A percentile compares a stretch with the other conserved stretches of the same genome.
Evolutionary conservation across 2,113 vertebrate species (phyloP).

Genomic region (Megaceryle torquata): DNA sequence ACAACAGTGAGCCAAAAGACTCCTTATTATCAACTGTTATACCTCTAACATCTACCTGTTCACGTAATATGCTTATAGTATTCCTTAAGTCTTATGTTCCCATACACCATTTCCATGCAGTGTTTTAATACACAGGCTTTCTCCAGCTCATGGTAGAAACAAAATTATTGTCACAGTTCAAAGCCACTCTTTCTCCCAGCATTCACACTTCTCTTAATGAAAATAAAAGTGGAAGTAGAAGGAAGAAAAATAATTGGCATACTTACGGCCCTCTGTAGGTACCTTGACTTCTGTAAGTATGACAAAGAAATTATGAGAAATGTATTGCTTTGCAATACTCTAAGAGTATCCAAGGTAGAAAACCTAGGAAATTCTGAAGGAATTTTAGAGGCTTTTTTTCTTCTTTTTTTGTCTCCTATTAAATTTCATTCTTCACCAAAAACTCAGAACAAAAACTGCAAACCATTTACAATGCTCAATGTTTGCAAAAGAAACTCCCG

Average conservation of each 20-base stretch:
- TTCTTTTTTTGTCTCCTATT: neutral
- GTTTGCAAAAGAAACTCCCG: neutral
- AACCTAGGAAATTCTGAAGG: neutral
- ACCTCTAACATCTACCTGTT: neutral
- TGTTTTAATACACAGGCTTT: neutral
- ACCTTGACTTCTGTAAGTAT: neutral
- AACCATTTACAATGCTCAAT: neutral
- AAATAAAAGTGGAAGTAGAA: neutral
- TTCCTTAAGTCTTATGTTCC: neutral
- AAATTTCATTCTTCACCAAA: neutral
- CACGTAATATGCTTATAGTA: accelerated
- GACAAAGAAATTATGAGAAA: neutral
- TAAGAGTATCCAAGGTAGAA: neutral
- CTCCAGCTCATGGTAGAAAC: neutral
- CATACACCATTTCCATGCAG: neutral
- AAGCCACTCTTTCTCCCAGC: neutral
- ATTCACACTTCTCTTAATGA: neutral
- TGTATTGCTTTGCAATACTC: neutral
- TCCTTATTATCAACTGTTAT: neutral
- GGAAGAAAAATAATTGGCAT: neutral
- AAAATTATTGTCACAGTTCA: neutral
- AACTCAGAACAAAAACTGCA: neutral
- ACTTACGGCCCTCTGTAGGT: neutral
- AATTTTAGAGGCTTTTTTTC: neutral
- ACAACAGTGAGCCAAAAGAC: neutral